Percentiles rank a stretch among this genome's conserved stretches.
phyloP scores from a whole-genome alignment of 2,797 vertebrate species.

The Avahi laniger region DNA sequence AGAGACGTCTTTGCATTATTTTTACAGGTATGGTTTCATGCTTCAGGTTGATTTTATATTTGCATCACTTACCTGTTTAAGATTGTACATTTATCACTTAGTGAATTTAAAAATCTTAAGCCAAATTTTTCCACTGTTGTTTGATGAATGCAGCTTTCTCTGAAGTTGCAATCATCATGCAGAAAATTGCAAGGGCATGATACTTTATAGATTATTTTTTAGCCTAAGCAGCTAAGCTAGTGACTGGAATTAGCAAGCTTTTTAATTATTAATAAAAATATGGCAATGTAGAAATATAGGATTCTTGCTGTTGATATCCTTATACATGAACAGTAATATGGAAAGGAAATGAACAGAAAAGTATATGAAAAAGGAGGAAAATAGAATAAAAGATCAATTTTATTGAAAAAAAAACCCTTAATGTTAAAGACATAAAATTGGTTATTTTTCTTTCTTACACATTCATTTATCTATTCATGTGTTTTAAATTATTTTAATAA shows the following conservation, averaged over 20 bases:
- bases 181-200: constrained; percentile 45
- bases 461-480: neutral
- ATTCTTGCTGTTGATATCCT: neutral
- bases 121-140: neutral
- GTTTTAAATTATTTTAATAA: constrained; percentile 44
- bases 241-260: neutral
- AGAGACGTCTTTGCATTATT: neutral
- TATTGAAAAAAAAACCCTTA: constrained; percentile 25
- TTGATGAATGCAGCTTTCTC: constrained; percentile 11
- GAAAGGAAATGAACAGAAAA: neutral
- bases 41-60: neutral
- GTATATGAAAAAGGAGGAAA: neutral
- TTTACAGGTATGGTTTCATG: neutral
- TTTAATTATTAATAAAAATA: neutral
- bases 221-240: constrained; percentile 9
- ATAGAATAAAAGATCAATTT: neutral
- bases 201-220: constrained; percentile 33
- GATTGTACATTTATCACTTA: neutral
- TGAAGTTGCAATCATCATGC: neutral
- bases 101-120: constrained; percentile 46
- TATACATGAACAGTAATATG: neutral
- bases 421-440: neutral
- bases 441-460: neutral
- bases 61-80: neutral
- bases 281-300: neutral